A percentile compares a stretch with the other conserved stretches of the same genome.
Conservation (phyloP, 1,140 invertebrate genomes). For the Drosophila gunungcola region DNA sequence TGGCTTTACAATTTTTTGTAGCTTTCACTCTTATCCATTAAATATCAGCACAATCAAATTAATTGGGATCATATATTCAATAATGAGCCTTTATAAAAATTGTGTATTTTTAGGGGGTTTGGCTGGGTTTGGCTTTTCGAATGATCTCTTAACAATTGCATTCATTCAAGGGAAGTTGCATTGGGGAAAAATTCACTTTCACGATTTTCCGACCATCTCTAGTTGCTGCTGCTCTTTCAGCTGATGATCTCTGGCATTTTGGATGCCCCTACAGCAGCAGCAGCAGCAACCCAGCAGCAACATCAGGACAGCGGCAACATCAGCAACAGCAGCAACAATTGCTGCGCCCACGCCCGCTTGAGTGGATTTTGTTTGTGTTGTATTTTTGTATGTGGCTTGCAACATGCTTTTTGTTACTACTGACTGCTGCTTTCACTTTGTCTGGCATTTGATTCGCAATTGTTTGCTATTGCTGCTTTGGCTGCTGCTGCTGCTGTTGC, state of each 20-base stretch:
- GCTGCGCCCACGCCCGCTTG: conserved; percentile 42
- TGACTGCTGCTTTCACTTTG: conserved; percentile 75
- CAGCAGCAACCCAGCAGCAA: conserved; percentile 41
- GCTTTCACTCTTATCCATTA: conserved; percentile 36
- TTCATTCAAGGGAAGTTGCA: conserved; percentile 15
- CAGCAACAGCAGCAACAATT: conserved; percentile 33
- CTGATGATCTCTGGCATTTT: conserved; percentile 80
- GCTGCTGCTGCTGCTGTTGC: conserved; percentile 28
- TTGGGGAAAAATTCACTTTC: conserved; percentile 33
- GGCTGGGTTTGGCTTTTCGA: conserved; percentile 7
- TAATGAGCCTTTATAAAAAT: conserved; percentile 17
- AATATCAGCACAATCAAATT: conserved; percentile 20
- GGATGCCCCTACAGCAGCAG: conserved; percentile 40
- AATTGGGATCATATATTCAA: conserved; percentile 26
- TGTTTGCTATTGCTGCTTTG: conserved; percentile 40
- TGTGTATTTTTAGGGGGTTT: background rate
- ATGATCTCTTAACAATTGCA: conserved; percentile 29
- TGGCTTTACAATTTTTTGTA: conserved; percentile 13
- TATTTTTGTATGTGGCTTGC: conserved; percentile 46
- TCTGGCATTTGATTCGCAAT: conserved; percentile 78
- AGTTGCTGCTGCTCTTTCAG: conserved; percentile 24
- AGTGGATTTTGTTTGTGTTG: conserved; percentile 32
- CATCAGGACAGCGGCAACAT: conserved; percentile 4
- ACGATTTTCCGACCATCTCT: conserved; percentile 41
- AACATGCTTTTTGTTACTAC: conserved; percentile 62